phyloP scores from a whole-genome alignment of 2,113 vertebrate species.

The Nothobranchius kuhntae region DNA sequence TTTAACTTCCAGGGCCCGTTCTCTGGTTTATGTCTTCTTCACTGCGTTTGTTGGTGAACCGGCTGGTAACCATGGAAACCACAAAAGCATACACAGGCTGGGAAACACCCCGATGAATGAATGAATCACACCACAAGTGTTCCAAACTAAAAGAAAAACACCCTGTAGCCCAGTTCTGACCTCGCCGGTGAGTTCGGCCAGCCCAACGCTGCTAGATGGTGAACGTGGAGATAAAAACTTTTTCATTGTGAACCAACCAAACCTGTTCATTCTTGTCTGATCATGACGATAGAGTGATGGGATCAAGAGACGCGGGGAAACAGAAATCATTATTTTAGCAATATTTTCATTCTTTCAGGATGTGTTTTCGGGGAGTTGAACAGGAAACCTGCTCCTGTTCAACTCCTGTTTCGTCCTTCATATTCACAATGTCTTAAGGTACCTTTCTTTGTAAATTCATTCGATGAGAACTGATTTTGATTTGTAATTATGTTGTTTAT shows the following conservation, averaged over 20 bases:
- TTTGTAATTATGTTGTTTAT: slow-evolving; percentile 68
- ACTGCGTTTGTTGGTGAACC: not conserved
- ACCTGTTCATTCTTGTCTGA: slow-evolving; percentile 70
- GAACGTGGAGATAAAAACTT: slow-evolving; percentile 39
- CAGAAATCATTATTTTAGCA: slow-evolving; percentile 69
- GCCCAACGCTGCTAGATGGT: slow-evolving; percentile 70
- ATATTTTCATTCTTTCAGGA: slow-evolving; percentile 82
- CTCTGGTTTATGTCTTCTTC: slow-evolving; percentile 1
- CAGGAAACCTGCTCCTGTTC: slow-evolving; percentile 57
- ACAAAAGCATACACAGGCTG: not conserved
- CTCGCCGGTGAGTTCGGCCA: slow-evolving; percentile 67
- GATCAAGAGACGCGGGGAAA: slow-evolving; percentile 38
- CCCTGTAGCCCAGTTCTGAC: slow-evolving; percentile 47
- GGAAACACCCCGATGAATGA: not conserved
- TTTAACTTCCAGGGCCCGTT: too few species aligned
- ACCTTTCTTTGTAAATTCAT: slow-evolving; percentile 70
- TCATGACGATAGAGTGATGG: slow-evolving; percentile 51
- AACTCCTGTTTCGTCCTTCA: slow-evolving; percentile 67
- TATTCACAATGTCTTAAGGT: slow-evolving; percentile 74
- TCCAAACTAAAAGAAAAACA: slow-evolving; percentile 56
- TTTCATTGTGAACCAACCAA: slow-evolving; percentile 65
- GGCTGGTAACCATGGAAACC: too few species aligned
- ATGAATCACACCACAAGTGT: slow-evolving; percentile 31
- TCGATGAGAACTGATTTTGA: slow-evolving; percentile 65
- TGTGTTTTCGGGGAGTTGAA: slow-evolving; percentile 60